These are phyloP conservation scores for Habropoda laboriosa DNA, from an alignment of 1,140 invertebrate species.

Conservation along the genomic window DNA sequence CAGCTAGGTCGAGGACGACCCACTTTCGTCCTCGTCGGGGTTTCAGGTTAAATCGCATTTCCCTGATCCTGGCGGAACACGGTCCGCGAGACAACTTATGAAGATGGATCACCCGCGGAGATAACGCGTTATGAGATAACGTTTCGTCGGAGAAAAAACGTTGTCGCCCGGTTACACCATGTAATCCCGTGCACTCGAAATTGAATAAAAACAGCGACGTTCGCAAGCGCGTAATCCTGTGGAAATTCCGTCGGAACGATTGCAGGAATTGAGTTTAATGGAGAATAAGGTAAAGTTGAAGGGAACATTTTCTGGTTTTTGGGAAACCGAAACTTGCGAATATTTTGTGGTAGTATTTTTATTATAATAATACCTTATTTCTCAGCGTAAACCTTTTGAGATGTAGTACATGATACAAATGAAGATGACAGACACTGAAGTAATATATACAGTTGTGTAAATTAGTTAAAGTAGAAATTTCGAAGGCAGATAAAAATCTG, in stretches of 20 bases:
- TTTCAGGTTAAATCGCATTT: slow-evolving; percentile 40
- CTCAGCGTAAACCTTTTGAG: no score
- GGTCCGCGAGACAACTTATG: slow-evolving; percentile 19
- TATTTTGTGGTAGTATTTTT: no score
- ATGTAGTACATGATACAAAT: no score
- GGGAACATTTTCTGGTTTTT: no score
- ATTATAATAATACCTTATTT: no score
- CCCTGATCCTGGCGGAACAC: slow-evolving; percentile 23
- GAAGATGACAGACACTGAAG: no score
- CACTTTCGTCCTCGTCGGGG: slow-evolving; percentile 1
- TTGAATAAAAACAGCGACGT: slow-evolving; percentile 20
- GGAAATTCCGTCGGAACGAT: neutral
- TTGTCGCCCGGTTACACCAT: neutral
- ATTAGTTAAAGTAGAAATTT: no score
- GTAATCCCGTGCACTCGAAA: slow-evolving; percentile 20
- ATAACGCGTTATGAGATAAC: slow-evolving; percentile 28
- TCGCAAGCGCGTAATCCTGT: neutral
- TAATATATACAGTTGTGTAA: no score
- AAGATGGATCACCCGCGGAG: slow-evolving; percentile 35
- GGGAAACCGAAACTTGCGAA: no score
- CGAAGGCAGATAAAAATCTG: no score
- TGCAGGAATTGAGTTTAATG: no score
- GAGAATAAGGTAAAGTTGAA: no score
- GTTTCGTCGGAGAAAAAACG: neutral
- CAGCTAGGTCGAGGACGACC: slow-evolving; percentile 17